Evolutionary conservation across 1,140 invertebrate species (phyloP).

Genomic region (Chionoecetes opilio): DNA sequence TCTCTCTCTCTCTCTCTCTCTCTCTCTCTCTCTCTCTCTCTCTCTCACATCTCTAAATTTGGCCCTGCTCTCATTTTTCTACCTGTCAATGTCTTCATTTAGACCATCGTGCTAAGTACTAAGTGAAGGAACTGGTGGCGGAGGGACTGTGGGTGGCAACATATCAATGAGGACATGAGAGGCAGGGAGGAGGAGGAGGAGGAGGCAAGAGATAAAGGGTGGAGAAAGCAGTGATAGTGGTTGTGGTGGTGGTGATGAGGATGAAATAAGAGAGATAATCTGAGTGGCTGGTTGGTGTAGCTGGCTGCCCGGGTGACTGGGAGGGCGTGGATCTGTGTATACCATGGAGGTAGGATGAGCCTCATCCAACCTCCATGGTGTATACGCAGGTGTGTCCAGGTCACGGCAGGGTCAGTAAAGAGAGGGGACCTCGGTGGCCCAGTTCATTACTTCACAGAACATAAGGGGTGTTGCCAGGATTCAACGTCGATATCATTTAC

Average conservation of each 20-base stretch:
- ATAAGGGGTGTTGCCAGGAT: not conserved
- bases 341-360: too few species aligned
- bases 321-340: conserved; percentile 20
- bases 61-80: not conserved
- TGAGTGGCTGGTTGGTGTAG: conserved; percentile 42
- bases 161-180: not conserved
- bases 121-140: not conserved
- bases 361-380: too few species aligned
- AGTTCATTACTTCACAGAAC: conserved; percentile 36
- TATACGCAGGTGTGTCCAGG: not conserved
- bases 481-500: conserved; percentile 43
- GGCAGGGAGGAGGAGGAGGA: not conserved
- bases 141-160: not conserved
- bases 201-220: not conserved
- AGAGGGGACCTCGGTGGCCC: not conserved
- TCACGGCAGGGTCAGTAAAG: not conserved
- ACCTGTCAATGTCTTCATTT: not conserved
- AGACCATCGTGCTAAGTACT: not conserved
- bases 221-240: not conserved
- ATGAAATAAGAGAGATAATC: not conserved
- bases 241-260: not conserved
- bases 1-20: not conserved
- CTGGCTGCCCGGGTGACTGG: not conserved
- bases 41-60: not conserved
- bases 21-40: not conserved